Base-by-base conservation (phyloP, 2,113 vertebrate genomes). In the Lagopus leucura region DNA sequence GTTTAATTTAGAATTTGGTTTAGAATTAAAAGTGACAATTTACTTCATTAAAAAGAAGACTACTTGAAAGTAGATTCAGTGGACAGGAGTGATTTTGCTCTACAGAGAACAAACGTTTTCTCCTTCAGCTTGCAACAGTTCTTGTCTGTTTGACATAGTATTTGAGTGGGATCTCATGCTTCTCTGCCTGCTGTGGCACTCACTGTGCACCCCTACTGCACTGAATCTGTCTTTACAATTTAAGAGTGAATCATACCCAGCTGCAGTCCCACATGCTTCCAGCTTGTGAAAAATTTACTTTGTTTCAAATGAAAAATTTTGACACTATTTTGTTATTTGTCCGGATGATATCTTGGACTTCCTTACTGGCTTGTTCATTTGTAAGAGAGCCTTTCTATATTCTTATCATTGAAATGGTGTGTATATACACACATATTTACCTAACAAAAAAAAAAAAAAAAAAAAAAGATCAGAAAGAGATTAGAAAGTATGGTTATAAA, bases 221-320 rank as follows among this genome's bases (percentile, higher is more conserved):
- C 60, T 25, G 74, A 77, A 88, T 43, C 24, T 45, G 10, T 21
- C 50, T 48, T 84, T 21, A 34, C 42, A 57, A 27, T n/a, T 43
- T 34, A 40, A 0, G 45, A 30, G 67, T 27, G 79, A 36, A 30
- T 28, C 43, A 13, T 32, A 52, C 13, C 13, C 0, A 0, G 4
- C 19, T 66, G 20, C 28, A 36, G 32, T 32, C 2, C 47, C 47
- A 6, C 0, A 0, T 72, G 18, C 34, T 83, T 74, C 25, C 54
- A 80, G 54, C 9, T 70, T 15, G 6, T 0, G 11, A 9, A 83
- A 34, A 77, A 8, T 61, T 92, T 0, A 0, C 27, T 75, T 75
- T 8, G 5, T 55, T 90, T 77, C 36, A 66, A 21, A 32, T 38
- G 36, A 36, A 72, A 30, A 71, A n/a, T 13, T 18, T 20, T 79